Evolutionary conservation across 2,797 vertebrate species (phyloP).

Genomic region (Smutsia gigantea): DNA sequence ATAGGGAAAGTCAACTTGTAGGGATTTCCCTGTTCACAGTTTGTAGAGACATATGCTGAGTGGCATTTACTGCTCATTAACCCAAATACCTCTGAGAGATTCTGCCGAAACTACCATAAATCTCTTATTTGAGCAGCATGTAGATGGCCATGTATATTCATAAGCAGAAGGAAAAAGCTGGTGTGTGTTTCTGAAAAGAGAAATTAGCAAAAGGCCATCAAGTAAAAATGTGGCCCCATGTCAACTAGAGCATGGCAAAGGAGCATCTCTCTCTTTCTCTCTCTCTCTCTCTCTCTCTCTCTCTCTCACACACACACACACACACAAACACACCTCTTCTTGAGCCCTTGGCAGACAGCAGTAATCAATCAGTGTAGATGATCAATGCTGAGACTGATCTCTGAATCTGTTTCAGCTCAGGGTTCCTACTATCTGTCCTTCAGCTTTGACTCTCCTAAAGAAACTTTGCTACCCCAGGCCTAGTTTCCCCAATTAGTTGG

Average conservation of each 20-base stretch:
- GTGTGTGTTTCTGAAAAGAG: conserved; percentile 31
- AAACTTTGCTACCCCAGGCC: neutral
- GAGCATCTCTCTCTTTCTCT: neutral
- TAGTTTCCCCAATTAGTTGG: neutral
- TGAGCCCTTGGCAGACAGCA: neutral
- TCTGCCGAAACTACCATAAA: conserved; percentile 16
- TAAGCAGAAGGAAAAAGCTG: neutral
- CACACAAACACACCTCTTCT: neutral
- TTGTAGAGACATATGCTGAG: conserved; percentile 42
- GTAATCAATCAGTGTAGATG: neutral
- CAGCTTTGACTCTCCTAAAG: neutral
- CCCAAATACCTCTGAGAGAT: conserved; percentile 35
- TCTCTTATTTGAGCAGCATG: neutral
- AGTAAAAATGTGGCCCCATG: neutral
- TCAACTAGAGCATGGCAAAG: neutral
- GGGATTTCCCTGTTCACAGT: neutral
- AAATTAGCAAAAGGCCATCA: neutral
- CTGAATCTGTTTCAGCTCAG: neutral
- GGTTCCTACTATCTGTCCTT: neutral
- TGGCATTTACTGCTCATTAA: conserved; percentile 58
- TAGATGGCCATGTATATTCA: neutral
- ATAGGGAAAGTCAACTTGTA: neutral
- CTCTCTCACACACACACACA: neutral
- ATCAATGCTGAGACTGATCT: neutral
- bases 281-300: too few species aligned